Evolutionary conservation across 2,113 vertebrate species (phyloP).

Genomic region (Myrmecobius fasciatus): DNA sequence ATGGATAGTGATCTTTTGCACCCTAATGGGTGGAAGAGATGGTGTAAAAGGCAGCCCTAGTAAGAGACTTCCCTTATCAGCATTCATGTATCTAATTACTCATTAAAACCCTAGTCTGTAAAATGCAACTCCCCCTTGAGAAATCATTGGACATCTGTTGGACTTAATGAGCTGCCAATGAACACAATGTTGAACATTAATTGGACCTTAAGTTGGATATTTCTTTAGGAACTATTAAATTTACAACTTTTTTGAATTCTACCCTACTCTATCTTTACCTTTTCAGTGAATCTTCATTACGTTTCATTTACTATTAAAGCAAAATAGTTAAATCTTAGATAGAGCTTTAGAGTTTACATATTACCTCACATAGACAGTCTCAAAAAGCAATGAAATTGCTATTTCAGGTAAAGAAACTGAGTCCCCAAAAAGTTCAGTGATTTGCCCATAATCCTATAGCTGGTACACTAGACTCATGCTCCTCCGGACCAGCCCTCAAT

Average conservation of each 20-base stretch:
- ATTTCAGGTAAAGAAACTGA: background rate
- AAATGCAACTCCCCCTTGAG: conserved; percentile 48
- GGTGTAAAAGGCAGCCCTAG: background rate
- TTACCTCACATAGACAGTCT: background rate
- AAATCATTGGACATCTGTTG: conserved; percentile 58
- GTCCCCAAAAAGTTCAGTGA: background rate
- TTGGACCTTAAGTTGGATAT: conserved; percentile 39
- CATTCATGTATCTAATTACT: conserved; percentile 29
- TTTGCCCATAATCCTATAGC: background rate
- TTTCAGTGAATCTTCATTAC: conserved; percentile 39
- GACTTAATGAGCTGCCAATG: conserved; percentile 56
- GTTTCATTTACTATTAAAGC: conserved; percentile 23
- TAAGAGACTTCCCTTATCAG: conserved; percentile 7
- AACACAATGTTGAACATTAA: conserved; percentile 70
- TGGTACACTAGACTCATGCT: background rate
- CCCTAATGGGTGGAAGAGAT: background rate
- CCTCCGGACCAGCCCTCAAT: background rate
- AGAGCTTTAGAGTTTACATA: background rate
- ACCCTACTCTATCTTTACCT: conserved; percentile 29
- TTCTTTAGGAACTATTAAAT: conserved; percentile 63
- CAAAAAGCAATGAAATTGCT: background rate
- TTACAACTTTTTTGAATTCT: conserved; percentile 35
- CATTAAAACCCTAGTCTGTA: conserved; percentile 64
- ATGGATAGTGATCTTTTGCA: background rate
- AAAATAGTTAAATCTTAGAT: conserved; percentile 10